A percentile compares a stretch with the other conserved stretches of the same genome.
phyloP scores from a whole-genome alignment of 1,140 invertebrate species.

The Drosophila malerkotliana region DNA sequence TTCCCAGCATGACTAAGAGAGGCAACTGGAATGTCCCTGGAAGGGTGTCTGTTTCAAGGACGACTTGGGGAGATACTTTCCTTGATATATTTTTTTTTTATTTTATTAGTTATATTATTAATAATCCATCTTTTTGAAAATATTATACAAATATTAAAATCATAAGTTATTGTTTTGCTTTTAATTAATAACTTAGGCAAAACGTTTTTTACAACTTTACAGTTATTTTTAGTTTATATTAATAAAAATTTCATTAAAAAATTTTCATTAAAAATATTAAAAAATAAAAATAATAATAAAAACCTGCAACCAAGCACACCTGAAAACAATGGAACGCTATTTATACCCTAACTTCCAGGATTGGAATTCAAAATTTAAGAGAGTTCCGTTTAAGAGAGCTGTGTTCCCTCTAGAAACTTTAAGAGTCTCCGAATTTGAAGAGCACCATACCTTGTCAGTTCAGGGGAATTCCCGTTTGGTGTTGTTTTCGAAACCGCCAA shows the following conservation, averaged over 20 bases:
- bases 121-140: background rate
- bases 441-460: background rate
- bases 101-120: background rate
- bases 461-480: constrained; percentile 12
- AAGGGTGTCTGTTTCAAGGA: background rate
- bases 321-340: background rate
- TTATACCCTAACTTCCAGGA: constrained; percentile 24
- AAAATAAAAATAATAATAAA: background rate
- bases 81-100: background rate
- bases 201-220: no score
- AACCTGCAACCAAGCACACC: background rate
- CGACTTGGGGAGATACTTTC: constrained; percentile 20
- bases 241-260: background rate
- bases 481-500: constrained; percentile 14
- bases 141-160: background rate
- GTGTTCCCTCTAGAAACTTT: background rate
- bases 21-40: constrained; percentile 31
- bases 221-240: no score
- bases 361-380: constrained; percentile 26
- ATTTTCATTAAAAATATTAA: background rate
- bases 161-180: background rate
- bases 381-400: constrained; percentile 1
- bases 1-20: constrained; percentile 37
- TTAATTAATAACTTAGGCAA: no score
- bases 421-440: background rate